Evolutionary conservation across 2,888 invertebrate genomes (phyloP).

Genomic region (Epirrita christyi): DNA sequence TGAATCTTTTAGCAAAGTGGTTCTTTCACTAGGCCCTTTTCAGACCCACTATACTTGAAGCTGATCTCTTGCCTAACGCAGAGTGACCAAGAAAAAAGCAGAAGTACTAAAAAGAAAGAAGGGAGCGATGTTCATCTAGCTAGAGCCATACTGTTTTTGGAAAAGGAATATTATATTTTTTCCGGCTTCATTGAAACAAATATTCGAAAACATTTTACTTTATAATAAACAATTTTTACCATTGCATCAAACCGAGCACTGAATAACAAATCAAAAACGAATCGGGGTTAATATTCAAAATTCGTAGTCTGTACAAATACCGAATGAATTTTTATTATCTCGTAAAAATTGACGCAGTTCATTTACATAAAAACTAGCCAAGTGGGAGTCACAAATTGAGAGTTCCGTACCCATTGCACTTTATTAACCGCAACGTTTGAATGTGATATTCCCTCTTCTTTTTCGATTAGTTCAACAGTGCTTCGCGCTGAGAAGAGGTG

Average conservation of each 20-base stretch:
- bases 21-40: no score
- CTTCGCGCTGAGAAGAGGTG: no score
- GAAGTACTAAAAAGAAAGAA: no score
- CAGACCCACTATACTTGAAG: neutral
- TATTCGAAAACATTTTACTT: neutral
- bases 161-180: no score
- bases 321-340: conserved; percentile 24
- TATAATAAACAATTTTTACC: conserved; percentile 1
- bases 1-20: no score
- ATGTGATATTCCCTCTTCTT: no score
- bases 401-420: neutral
- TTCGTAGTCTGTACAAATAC: conserved; percentile 20
- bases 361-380: conserved; percentile 18
- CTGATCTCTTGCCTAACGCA: neutral
- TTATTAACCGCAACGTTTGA: no score
- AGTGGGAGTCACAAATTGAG: conserved; percentile 3
- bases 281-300: conserved; percentile 18
- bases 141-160: no score
- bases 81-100: no score
- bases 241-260: conserved; percentile 6
- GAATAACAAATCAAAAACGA: conserved; percentile 17
- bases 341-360: conserved; percentile 24
- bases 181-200: neutral
- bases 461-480: no score
- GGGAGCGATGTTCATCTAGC: no score